Percentiles rank a stretch among this genome's conserved stretches.
These are phyloP conservation scores for Salvator merianae DNA, from an alignment of 2,113 vertebrate genomes.

Conservation along the genomic window DNA sequence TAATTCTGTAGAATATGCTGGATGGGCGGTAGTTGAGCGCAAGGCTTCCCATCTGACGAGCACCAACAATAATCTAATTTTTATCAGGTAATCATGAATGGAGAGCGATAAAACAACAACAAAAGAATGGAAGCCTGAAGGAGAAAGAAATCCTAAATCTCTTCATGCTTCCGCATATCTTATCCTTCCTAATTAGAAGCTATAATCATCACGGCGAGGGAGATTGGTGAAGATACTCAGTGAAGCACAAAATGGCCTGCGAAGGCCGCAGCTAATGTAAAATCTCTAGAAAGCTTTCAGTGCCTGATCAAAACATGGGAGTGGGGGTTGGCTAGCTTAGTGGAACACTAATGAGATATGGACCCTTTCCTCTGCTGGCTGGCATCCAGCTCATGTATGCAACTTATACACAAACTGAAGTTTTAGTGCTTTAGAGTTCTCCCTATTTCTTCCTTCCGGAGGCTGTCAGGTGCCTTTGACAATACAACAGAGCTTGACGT, in stretches of 20 bases:
- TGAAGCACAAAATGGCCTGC: slow-evolving; percentile 52
- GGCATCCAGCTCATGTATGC: slow-evolving; percentile 21
- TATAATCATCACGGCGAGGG: slow-evolving; percentile 38
- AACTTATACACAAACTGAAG: not conserved
- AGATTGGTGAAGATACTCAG: slow-evolving; percentile 54
- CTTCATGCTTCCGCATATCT: slow-evolving; percentile 34
- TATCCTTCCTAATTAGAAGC: not conserved
- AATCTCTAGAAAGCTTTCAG: slow-evolving; percentile 47
- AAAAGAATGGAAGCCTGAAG: slow-evolving; percentile 28
- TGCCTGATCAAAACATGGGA: not conserved
- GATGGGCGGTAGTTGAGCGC: not conserved
- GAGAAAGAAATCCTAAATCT: not conserved
- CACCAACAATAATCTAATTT: slow-evolving; percentile 25
- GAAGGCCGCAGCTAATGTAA: slow-evolving; percentile 42
- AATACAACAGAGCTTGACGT: accelerated
- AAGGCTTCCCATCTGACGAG: not conserved
- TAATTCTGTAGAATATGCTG: not conserved
- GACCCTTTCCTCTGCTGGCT: slow-evolving; percentile 33
- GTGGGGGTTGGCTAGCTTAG: slow-evolving; percentile 24
- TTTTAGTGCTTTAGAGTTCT: not conserved
- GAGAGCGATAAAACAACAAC: slow-evolving; percentile 11
- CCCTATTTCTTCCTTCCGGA: slow-evolving; percentile 17
- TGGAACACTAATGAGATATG: slow-evolving; percentile 35
- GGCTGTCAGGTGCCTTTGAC: not conserved
- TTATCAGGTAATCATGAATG: slow-evolving; percentile 20